These are phyloP conservation scores for Nemapogon koenigi DNA, from an alignment of 2,888 invertebrate species.

Conservation along the genomic window DNA sequence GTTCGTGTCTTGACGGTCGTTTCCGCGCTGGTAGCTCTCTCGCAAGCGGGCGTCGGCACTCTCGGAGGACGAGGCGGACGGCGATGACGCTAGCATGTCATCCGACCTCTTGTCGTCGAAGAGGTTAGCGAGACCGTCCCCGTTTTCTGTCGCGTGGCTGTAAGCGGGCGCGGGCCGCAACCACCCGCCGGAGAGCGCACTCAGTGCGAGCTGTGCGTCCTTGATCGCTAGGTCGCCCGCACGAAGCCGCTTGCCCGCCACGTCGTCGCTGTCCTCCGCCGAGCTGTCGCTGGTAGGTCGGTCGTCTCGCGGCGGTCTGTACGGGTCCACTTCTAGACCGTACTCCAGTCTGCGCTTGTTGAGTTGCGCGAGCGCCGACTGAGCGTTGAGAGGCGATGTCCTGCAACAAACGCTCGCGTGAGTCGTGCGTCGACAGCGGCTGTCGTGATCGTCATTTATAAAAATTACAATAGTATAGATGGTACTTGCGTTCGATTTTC, in stretches of 20 bases:
- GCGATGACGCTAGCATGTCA: constrained; percentile 70
- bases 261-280: constrained; percentile 46
- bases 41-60: constrained; percentile 68
- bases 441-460: constrained; percentile 14
- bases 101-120: constrained; percentile 83
- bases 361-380: constrained; percentile 69
- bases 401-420: constrained; percentile 45
- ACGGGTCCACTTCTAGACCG: constrained; percentile 58
- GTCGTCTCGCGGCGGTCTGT: constrained; percentile 35
- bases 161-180: constrained; percentile 61
- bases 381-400: constrained; percentile 59
- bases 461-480: constrained; percentile 22
- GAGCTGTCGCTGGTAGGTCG: constrained; percentile 46
- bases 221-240: constrained; percentile 85
- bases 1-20: constrained; percentile 29
- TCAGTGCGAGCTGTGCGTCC: constrained; percentile 87
- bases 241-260: constrained; percentile 46
- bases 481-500: constrained; percentile 61
- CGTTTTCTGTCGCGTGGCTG: constrained; percentile 70
- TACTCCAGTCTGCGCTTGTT: constrained; percentile 75
- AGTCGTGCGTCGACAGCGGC: constrained; percentile 16
- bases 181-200: constrained; percentile 88
- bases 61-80: constrained; percentile 65
- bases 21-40: constrained; percentile 64
- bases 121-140: constrained; percentile 82